These are phyloP conservation scores for Labeo catla DNA, from an alignment of 2,113 vertebrate species.

Conservation along the genomic window DNA sequence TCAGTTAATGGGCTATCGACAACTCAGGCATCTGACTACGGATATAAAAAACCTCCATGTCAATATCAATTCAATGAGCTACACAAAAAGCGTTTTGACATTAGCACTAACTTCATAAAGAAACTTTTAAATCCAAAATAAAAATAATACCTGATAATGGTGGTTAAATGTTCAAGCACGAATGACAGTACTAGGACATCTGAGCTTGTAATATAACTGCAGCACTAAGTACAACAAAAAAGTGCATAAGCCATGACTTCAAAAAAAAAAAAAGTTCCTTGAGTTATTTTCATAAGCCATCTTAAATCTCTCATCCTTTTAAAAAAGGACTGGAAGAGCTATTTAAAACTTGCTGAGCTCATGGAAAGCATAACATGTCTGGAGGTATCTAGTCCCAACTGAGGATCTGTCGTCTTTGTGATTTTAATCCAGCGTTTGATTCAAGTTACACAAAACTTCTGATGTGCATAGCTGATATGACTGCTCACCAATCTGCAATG, in stretches of 20 bases:
- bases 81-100: neutral
- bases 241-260: neutral
- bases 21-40: neutral
- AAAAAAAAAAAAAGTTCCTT: conserved; percentile 5
- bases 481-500: neutral
- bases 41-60: conserved; percentile 14
- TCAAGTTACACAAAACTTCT: neutral
- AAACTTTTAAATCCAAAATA: conserved; percentile 3
- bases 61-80: conserved; percentile 25
- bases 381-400: conserved; percentile 9
- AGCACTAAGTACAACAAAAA: conserved; percentile 5
- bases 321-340: neutral
- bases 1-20: conserved; percentile 41
- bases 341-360: neutral
- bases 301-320: conserved; percentile 8
- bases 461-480: neutral
- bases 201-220: neutral
- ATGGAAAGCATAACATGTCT: conserved; percentile 1
- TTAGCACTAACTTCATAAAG: neutral
- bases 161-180: neutral
- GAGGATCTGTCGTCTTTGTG: neutral
- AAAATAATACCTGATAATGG: conserved; percentile 2
- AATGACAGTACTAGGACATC: neutral
- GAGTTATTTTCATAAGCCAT: conserved; percentile 15
- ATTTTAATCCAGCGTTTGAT: neutral